Percentiles rank a stretch among this genome's conserved stretches.
These are phyloP conservation scores for Fulica atra DNA, from an alignment of 2,113 vertebrate genomes.

Conservation along the genomic window DNA sequence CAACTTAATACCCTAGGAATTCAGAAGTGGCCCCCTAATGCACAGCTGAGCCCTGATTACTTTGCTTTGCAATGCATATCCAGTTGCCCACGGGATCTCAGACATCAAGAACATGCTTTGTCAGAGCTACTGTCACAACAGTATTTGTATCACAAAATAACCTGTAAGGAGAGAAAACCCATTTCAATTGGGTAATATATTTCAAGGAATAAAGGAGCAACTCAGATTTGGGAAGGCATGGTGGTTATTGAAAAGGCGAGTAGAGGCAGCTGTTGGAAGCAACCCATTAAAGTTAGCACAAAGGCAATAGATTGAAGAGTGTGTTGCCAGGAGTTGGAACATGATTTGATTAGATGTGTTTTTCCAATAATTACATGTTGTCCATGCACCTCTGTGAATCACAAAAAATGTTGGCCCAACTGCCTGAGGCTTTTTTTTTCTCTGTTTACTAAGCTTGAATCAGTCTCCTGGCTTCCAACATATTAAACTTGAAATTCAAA, in stretches of 20 bases:
- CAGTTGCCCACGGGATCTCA: background rate
- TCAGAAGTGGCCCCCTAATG: background rate
- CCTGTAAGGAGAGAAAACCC: background rate
- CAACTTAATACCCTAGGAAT: background rate
- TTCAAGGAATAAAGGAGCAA: background rate
- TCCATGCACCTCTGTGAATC: background rate
- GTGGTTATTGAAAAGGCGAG: background rate
- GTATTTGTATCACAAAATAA: background rate
- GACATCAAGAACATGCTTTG: background rate
- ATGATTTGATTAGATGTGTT: background rate
- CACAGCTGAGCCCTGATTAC: background rate
- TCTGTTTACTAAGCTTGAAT: background rate
- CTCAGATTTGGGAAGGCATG: rapidly evolving
- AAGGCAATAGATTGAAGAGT: background rate
- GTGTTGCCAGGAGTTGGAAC: background rate
- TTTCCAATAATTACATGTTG: background rate
- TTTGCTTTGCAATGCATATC: rapidly evolving
- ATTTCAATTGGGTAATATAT: background rate
- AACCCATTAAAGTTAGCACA: background rate
- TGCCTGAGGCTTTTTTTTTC: background rate
- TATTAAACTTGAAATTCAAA: background rate
- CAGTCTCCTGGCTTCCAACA: background rate
- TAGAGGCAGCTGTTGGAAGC: background rate
- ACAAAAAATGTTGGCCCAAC: background rate
- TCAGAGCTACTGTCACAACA: background rate